A percentile compares a stretch with the other conserved stretches of the same genome.
Conservation (phyloP, 2,113 vertebrate species). For the Dicaeum eximium region DNA sequence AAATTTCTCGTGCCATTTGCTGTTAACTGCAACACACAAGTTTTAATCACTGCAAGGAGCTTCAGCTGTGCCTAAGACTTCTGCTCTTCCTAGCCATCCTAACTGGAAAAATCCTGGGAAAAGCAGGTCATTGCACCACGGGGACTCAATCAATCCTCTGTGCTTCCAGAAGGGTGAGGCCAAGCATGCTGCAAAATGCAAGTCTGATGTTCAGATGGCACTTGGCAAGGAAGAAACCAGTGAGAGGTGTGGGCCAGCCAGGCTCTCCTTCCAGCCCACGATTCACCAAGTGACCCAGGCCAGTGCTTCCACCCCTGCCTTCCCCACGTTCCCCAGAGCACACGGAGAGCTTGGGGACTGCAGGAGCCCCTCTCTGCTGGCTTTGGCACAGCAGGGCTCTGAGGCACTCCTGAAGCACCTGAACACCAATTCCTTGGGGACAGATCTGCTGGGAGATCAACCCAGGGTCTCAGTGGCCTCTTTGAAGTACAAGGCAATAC, state of each 20-base stretch:
- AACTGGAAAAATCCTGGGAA: not conserved
- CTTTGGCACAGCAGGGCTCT: fast-evolving
- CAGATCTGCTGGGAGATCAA: fast-evolving
- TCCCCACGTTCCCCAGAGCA: fast-evolving
- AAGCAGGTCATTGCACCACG: not conserved
- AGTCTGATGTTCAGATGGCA: not conserved
- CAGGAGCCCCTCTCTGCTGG: not conserved
- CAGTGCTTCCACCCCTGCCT: not conserved
- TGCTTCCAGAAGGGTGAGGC: not conserved
- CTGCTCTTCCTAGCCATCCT: not conserved
- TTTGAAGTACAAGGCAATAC: not conserved
- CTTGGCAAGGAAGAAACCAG: fast-evolving
- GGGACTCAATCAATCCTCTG: not conserved
- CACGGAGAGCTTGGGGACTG: fast-evolving
- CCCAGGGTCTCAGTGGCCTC: not conserved
- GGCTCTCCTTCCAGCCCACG: not conserved
- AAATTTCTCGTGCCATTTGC: not conserved
- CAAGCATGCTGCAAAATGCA: not conserved
- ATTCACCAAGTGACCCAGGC: not conserved
- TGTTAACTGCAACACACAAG: not conserved
- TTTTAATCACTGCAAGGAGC: not conserved
- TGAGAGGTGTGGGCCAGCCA: fast-evolving
- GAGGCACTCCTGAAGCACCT: fast-evolving
- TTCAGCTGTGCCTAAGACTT: not conserved
- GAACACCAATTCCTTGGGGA: fast-evolving